Conservation (phyloP, 2,113 vertebrate genomes). For the Rynchops niger region DNA sequence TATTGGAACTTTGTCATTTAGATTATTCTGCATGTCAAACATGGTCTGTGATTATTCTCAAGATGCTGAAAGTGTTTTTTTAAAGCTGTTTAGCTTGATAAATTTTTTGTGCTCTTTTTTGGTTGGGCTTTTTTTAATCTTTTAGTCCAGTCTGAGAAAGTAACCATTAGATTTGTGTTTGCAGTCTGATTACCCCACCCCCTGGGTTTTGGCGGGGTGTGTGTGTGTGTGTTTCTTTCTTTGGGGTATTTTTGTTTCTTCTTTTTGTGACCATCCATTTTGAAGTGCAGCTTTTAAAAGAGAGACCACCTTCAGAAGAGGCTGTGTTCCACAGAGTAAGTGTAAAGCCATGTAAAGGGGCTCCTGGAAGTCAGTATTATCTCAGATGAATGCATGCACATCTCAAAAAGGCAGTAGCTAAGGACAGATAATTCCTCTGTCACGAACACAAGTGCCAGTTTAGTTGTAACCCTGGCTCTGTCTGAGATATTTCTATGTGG, state of each 20-base stretch:
- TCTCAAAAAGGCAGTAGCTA: background rate
- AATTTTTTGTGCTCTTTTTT: background rate
- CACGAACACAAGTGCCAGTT: background rate
- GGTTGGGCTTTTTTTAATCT: background rate
- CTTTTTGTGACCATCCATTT: background rate
- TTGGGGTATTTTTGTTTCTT: background rate
- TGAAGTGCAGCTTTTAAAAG: background rate
- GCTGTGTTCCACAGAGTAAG: background rate
- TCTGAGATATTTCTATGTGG: background rate
- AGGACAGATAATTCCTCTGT: background rate
- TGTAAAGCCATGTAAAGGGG: background rate
- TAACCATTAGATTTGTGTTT: background rate
- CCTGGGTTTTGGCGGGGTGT: too few species aligned
- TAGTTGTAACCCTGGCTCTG: background rate
- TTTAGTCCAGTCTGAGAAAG: background rate
- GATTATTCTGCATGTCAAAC: background rate
- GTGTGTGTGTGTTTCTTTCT: background rate
- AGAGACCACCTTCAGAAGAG: background rate
- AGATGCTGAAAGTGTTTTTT: background rate
- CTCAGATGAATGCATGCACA: background rate
- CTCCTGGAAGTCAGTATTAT: background rate
- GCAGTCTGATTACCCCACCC: background rate
- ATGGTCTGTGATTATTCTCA: background rate
- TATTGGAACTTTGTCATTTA: background rate
- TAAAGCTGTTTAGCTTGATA: background rate